A percentile compares a stretch with the other conserved stretches of the same genome.
phyloP scores from a whole-genome alignment of 1,140 invertebrate species.

The Portunus trituberculatus region DNA sequence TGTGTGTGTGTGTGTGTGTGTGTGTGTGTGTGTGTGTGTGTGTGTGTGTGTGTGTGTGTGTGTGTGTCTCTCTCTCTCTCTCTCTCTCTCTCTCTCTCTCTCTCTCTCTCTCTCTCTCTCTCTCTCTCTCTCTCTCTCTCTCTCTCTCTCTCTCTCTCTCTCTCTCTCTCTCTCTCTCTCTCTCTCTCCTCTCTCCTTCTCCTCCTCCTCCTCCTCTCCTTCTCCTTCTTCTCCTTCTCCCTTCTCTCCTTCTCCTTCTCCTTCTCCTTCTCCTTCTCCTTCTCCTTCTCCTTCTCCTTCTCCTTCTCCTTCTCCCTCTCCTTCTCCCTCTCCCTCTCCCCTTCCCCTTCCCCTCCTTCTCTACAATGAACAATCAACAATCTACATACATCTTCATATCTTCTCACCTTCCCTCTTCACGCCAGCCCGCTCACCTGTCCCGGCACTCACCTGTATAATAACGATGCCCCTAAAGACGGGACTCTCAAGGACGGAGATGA shows the following conservation, averaged over 20 bases:
- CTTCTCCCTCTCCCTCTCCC: neutral
- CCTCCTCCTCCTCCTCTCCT: neutral
- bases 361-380: neutral
- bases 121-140: conserved; percentile 25
- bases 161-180: neutral
- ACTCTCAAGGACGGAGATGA: conserved; percentile 94
- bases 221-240: neutral
- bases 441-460: conserved; percentile 90
- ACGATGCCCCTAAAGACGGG: conserved; percentile 95
- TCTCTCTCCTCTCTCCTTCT: neutral
- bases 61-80: neutral
- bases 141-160: neutral
- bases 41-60: too few relatives aligned
- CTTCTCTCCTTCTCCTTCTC: neutral
- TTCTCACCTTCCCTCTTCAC: conserved; percentile 7
- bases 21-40: too few relatives aligned
- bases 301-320: neutral
- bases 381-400: neutral
- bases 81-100: neutral
- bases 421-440: neutral
- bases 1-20: too few relatives aligned
- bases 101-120: neutral
- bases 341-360: neutral
- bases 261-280: neutral
- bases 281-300: neutral